Percentiles rank a stretch among this genome's conserved stretches.
phyloP scores from a whole-genome alignment of 2,797 vertebrate species.

The Fistularia commersonii region DNA sequence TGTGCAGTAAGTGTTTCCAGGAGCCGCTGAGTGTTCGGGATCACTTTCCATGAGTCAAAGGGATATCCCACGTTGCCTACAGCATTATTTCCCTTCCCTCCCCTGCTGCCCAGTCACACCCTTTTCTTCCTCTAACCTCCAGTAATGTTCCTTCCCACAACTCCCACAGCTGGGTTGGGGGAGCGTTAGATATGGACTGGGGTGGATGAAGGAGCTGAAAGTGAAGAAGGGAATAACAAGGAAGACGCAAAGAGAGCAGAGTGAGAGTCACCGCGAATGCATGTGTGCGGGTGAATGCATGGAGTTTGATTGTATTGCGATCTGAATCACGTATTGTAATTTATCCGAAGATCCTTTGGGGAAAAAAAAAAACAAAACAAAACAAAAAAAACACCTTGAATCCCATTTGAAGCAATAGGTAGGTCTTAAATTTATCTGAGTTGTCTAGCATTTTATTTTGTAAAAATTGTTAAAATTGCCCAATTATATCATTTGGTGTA shows the following conservation, averaged over 20 bases:
- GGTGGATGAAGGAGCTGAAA: conserved; percentile 1
- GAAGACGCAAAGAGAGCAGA: not conserved
- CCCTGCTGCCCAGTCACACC: not conserved
- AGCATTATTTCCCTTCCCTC: conserved; percentile 33
- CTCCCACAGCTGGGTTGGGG: not conserved
- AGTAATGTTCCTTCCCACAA: not conserved
- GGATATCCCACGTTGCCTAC: conserved; percentile 64
- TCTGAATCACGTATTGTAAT: too few species aligned
- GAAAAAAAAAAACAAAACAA: too few species aligned
- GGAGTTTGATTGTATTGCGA: too few species aligned
- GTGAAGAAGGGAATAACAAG: not conserved
- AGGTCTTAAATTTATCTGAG: too few species aligned
- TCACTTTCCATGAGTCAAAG: conserved; percentile 68
- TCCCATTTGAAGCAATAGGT: too few species aligned
- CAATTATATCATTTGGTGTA: too few species aligned
- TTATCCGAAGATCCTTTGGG: too few species aligned
- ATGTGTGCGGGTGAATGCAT: too few species aligned
- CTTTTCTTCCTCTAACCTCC: conserved; percentile 23
- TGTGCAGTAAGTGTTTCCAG: conserved; percentile 50
- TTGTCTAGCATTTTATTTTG: too few species aligned
- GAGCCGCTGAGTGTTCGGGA: conserved; percentile 35
- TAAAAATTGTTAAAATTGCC: too few species aligned
- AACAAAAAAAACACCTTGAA: too few species aligned
- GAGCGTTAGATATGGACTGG: not conserved
- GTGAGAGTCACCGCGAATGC: too few species aligned